Evolutionary conservation across 2,888 invertebrate genomes (phyloP), one percentile per base, ranked within the genome.

Genomic region (Drosophila mercatorum): DNA sequence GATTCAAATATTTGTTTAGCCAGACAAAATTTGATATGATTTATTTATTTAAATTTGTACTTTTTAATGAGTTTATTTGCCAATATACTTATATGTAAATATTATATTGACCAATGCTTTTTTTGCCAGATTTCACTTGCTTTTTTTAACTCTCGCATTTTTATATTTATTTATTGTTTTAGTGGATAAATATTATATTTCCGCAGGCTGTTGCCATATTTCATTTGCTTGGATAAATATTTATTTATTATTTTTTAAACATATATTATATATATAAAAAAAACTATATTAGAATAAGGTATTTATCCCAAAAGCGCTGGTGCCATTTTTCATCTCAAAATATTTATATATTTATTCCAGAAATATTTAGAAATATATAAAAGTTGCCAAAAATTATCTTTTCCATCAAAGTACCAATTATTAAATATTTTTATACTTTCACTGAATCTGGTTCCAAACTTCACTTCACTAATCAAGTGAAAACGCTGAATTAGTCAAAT

Each of bases 361-460:
- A 38, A 0, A 34, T 10, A 12, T 38, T 12, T 38, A 2, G 5
- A 12, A 4, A 12, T 3, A 17, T 43, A 3, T 43, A 8, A 43
- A 8, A 43, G 17, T 40, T 40, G 2, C 6, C 0, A 14, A 2
- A 40, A 47, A 31, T 49, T n/a, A 2, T 2, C 8, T 31, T 51
- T 34, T 11, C 5, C 11, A 51, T 34, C 17, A 11, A 17, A 34
- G 31, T 49, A 5, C 3, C 2, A 10, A 34, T 51, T 2, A 36
- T 22, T n/a, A 49, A 17, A 34, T 53, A 4, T 26, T 34, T 26
- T 4, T 38, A 26, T 12, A 36, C 22, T 52, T 52, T 10, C 36
- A 3, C 7, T 28, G 36, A n/a, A n/a, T n/a, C n/a, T n/a, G n/a
- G 28, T 59, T 68, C 28, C 51, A 34, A 14, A 49, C 38, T 71